These are phyloP conservation scores for Lithobates sylvaticus DNA, from an alignment of 2,797 vertebrate species.

Conservation along the genomic window DNA sequence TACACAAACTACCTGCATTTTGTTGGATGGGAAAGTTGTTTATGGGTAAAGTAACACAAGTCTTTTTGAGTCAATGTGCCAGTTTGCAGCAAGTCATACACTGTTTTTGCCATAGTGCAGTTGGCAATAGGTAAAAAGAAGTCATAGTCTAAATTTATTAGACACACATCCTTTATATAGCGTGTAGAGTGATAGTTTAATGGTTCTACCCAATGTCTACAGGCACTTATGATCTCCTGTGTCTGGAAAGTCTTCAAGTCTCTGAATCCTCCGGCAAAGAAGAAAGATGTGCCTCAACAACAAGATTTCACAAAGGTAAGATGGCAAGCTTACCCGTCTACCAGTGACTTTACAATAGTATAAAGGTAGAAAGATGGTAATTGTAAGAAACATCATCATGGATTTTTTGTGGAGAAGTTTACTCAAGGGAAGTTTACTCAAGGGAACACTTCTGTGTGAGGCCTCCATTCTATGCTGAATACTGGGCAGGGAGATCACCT, in stretches of 20 bases:
- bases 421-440: too few species aligned
- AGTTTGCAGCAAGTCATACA: neutral
- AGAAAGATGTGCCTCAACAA: conserved; percentile 1
- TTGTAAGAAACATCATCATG: neutral
- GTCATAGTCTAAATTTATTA: neutral
- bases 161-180: too few species aligned
- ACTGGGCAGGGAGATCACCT: too few species aligned
- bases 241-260: conserved; percentile 73
- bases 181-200: neutral
- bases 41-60: conserved; percentile 9
- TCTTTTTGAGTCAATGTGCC: conserved; percentile 21
- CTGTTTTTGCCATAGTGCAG: neutral
- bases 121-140: neutral
- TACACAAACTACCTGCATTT: conserved; percentile 32
- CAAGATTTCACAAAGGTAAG: conserved; percentile 69
- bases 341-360: neutral
- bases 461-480: too few species aligned
- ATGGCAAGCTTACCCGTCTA: neutral
- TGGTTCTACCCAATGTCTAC: conserved; percentile 17
- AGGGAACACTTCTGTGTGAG: too few species aligned
- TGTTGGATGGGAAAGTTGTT: conserved; percentile 44
- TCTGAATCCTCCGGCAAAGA: conserved; percentile 66
- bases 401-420: too few species aligned
- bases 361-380: neutral
- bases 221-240: conserved; percentile 78